Evolutionary conservation across 2,888 invertebrate genomes (phyloP).

Genomic region (Hyalella azteca): DNA sequence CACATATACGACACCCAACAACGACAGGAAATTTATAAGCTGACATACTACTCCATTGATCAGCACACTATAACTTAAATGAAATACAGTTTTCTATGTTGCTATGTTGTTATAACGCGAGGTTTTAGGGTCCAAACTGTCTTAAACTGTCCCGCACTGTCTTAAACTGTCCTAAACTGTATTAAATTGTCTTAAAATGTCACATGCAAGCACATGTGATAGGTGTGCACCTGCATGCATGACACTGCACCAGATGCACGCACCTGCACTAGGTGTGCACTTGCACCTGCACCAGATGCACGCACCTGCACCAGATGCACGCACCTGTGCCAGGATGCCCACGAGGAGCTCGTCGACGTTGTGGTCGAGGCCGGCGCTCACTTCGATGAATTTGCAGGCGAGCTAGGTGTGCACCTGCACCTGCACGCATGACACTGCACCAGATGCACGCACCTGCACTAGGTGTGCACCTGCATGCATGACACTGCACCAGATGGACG

Average conservation of each 20-base stretch:
- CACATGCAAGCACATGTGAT: background rate
- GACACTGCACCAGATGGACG: no score
- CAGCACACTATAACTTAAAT: no score
- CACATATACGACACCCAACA: no score
- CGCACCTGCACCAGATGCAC: constrained; percentile 45
- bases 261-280: constrained; percentile 63
- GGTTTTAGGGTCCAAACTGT: no score
- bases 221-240: background rate
- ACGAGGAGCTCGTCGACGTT: constrained; percentile 67
- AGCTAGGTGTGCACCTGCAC: background rate
- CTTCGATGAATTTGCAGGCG: constrained; percentile 66
- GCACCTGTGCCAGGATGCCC: constrained; percentile 65
- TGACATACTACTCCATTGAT: no score
- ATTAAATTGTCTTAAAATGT: no score
- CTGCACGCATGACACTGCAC: background rate
- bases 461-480: constrained; percentile 58
- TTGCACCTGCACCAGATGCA: background rate
- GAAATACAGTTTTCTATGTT: no score
- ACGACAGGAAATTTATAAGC: no score
- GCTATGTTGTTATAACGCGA: no score
- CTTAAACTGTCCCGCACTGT: no score
- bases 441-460: constrained; percentile 64
- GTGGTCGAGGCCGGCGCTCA: constrained; percentile 66
- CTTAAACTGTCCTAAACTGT: no score
- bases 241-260: no score